These are phyloP conservation scores for Lepidurus packardi DNA, from an alignment of 1,140 invertebrate genomes.

Conservation along the genomic window DNA sequence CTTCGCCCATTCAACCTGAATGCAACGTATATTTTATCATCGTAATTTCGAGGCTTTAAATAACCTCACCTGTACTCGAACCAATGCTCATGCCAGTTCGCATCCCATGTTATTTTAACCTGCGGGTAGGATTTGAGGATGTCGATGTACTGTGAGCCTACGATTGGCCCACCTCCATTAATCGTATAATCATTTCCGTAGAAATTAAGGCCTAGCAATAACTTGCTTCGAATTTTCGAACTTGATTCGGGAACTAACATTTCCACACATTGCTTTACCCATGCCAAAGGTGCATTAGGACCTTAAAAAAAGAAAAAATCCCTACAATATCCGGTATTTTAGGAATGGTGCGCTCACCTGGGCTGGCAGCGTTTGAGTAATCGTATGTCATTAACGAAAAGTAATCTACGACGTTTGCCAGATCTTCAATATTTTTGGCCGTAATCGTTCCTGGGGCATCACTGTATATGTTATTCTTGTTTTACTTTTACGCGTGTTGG, in stretches of 20 bases:
- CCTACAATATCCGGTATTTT: not conserved
- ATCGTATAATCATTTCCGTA: conserved; percentile 84
- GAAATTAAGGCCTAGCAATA: conserved; percentile 85
- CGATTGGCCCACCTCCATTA: conserved; percentile 67
- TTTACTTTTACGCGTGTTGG: not conserved
- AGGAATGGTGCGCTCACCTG: conserved; percentile 50
- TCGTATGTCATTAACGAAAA: conserved; percentile 91
- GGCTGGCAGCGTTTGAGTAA: conserved; percentile 72
- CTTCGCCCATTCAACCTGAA: conserved; percentile 54
- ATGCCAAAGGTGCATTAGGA: conserved; percentile 79
- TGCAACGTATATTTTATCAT: conserved; percentile 46
- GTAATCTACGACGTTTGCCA: conserved; percentile 68
- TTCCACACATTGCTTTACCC: conserved; percentile 73
- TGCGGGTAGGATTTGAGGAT: conserved; percentile 59
- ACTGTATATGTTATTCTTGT: conserved; percentile 36
- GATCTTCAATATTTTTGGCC: conserved; percentile 65
- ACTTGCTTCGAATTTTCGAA: conserved; percentile 62
- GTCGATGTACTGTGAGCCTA: conserved; percentile 69
- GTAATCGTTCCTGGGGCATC: conserved; percentile 61
- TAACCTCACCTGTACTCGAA: conserved; percentile 71
- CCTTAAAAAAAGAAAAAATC: conserved; percentile 42
- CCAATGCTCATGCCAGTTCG: conserved; percentile 72
- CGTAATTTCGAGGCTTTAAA: conserved; percentile 32
- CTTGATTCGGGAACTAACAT: conserved; percentile 56
- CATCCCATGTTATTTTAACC: conserved; percentile 68